Evolutionary conservation across 1,140 invertebrate genomes (phyloP).

Genomic region (Plectrocnemia conspersa): DNA sequence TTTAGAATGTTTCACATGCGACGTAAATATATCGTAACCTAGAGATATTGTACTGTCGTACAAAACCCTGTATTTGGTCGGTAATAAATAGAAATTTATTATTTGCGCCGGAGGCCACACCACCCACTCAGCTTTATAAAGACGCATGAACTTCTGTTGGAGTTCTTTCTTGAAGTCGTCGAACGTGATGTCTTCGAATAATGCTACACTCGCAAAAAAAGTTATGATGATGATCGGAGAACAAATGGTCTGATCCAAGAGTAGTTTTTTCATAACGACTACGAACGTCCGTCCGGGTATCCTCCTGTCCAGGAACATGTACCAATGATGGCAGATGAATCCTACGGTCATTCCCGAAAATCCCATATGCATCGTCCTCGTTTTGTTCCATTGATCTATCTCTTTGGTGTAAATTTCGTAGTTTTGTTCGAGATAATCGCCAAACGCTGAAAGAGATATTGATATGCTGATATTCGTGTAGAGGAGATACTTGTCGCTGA

Average conservation of each 20-base stretch:
- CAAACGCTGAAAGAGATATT: conserved; percentile 65
- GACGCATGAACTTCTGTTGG: conserved; percentile 68
- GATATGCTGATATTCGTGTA: conserved; percentile 85
- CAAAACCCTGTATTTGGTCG: conserved; percentile 76
- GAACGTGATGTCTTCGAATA: conserved; percentile 63
- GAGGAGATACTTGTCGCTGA: conserved; percentile 72
- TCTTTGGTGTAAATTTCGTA: conserved; percentile 70
- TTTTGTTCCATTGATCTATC: conserved; percentile 58
- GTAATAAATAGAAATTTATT: conserved; percentile 82
- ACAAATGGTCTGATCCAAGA: conserved; percentile 83
- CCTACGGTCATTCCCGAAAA: conserved; percentile 74
- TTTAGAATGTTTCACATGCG: conserved; percentile 73
- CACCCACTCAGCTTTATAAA: conserved; percentile 79
- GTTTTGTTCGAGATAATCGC: conserved; percentile 80
- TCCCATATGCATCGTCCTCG: conserved; percentile 73
- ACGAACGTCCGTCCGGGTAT: conserved; percentile 64
- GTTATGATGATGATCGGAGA: conserved; percentile 77
- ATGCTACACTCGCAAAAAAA: conserved; percentile 74
- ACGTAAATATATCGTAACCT: conserved; percentile 89
- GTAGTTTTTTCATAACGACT: conserved; percentile 76
- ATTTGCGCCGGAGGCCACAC: conserved; percentile 72
- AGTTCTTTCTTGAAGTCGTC: conserved; percentile 67
- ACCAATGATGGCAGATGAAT: conserved; percentile 80
- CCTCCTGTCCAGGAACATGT: conserved; percentile 59
- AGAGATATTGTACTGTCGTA: conserved; percentile 89